phyloP scores from a whole-genome alignment of 2,113 vertebrate genomes.

The Oryzias javanicus region DNA sequence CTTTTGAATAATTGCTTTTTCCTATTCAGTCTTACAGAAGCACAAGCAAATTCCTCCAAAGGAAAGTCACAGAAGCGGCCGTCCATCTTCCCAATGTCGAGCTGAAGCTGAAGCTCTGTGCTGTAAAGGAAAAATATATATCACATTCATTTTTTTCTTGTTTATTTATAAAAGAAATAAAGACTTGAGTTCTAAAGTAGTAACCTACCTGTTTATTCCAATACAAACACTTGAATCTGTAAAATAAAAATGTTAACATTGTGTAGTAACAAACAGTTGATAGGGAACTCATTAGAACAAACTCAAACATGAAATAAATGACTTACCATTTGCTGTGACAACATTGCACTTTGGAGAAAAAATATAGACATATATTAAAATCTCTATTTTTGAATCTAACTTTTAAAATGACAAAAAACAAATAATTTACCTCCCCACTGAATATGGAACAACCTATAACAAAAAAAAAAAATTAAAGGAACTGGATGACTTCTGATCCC shows the following conservation, averaged over 20 bases:
- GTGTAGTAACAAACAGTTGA: background rate
- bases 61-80: slow-evolving; percentile 57
- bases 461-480: background rate
- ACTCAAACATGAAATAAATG: no score
- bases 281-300: background rate
- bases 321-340: slow-evolving; percentile 61
- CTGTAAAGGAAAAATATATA: slow-evolving; percentile 54
- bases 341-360: slow-evolving; percentile 60
- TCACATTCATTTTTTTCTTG: no score
- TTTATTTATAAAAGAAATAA: background rate
- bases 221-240: slow-evolving; percentile 64
- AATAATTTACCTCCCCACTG: slow-evolving; percentile 57
- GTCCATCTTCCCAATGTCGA: slow-evolving; percentile 4
- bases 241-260: background rate
- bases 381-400: background rate
- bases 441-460: slow-evolving; percentile 64
- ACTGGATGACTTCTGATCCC: no score
- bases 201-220: slow-evolving; percentile 71
- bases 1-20: background rate
- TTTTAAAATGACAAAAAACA: background rate
- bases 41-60: slow-evolving; percentile 65
- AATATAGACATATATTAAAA: background rate
- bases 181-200: background rate
- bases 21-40: slow-evolving; percentile 44
- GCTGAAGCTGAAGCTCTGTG: slow-evolving; percentile 36